Conservation (phyloP, 2,797 vertebrate species). For the Telmatherina bonti region DNA sequence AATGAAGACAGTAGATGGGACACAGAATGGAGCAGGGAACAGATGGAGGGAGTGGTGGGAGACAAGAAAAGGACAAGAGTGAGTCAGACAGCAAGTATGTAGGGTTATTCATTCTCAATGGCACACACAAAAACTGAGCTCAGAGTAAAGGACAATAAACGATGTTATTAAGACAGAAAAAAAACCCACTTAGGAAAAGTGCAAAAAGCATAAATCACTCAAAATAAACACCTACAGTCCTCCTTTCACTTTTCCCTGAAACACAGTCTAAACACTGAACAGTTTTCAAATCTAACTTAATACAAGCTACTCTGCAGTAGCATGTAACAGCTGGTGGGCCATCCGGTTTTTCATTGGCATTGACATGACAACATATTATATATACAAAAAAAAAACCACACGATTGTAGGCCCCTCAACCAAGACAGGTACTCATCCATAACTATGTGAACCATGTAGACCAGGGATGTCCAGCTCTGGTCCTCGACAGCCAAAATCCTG, state of each 20-base stretch:
- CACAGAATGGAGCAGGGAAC: slow-evolving; percentile 17
- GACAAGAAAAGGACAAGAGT: slow-evolving; percentile 42
- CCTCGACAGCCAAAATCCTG: too few species aligned
- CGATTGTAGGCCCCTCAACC: slow-evolving; percentile 18
- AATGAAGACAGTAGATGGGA: background rate
- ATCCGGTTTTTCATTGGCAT: slow-evolving; percentile 46
- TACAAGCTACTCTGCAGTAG: slow-evolving; percentile 40
- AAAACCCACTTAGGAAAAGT: too few species aligned
- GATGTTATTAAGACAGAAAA: slow-evolving; percentile 13
- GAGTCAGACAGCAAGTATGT: slow-evolving; percentile 47
- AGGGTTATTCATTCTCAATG: slow-evolving; percentile 42
- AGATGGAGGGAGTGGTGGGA: slow-evolving; percentile 42
- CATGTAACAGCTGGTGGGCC: slow-evolving; percentile 53
- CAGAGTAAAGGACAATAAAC: slow-evolving; percentile 18
- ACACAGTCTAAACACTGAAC: slow-evolving; percentile 1
- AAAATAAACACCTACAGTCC: too few species aligned
- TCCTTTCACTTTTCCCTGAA: background rate
- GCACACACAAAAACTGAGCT: slow-evolving; percentile 21
- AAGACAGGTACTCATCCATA: slow-evolving; percentile 28
- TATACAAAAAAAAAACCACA: background rate
- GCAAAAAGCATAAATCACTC: too few species aligned
- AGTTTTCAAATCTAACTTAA: slow-evolving; percentile 31
- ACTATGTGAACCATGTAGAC: slow-evolving; percentile 44
- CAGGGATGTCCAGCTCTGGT: too few species aligned
- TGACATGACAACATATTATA: slow-evolving; percentile 34